These are phyloP conservation scores for Uropsilus gracilis DNA, from an alignment of 2,113 vertebrate species.

Conservation along the genomic window DNA sequence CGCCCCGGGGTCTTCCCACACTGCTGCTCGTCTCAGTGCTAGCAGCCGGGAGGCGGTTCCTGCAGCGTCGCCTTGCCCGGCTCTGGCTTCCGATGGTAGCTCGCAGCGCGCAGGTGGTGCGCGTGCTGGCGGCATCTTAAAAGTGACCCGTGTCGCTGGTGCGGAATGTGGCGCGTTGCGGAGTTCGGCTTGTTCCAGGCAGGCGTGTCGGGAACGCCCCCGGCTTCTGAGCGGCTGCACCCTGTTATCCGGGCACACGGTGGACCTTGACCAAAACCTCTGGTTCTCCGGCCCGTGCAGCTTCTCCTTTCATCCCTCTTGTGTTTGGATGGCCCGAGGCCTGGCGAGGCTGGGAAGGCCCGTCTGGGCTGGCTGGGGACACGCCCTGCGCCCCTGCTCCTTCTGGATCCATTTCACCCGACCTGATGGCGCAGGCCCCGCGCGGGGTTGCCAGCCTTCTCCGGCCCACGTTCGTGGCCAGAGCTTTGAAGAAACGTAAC, in stretches of 20 bases:
- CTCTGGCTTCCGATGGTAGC: neutral
- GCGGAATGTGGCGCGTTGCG: neutral
- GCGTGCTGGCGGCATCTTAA: neutral
- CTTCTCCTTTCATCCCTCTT: slow-evolving; percentile 18
- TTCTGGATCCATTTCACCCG: neutral
- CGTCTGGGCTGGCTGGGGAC: too few species aligned
- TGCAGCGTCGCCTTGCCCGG: too few species aligned
- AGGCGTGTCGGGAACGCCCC: neutral
- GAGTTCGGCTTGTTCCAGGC: neutral
- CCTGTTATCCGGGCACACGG: neutral
- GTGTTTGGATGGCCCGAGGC: neutral
- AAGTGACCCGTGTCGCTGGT: neutral
- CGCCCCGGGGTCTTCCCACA: too few species aligned
- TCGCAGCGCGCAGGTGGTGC: neutral
- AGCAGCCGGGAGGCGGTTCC: too few species aligned
- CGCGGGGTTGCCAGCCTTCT: fast-evolving
- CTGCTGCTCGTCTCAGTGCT: too few species aligned
- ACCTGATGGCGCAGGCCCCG: neutral
- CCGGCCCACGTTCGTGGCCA: neutral
- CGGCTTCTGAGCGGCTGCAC: neutral
- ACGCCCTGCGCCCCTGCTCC: neutral
- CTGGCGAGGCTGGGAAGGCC: neutral
- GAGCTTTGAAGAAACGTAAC: neutral
- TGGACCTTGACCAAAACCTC: neutral
- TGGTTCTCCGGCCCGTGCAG: neutral